These are phyloP conservation scores for Bedellia somnulentella DNA, from an alignment of 2,888 invertebrate species.

Conservation along the genomic window DNA sequence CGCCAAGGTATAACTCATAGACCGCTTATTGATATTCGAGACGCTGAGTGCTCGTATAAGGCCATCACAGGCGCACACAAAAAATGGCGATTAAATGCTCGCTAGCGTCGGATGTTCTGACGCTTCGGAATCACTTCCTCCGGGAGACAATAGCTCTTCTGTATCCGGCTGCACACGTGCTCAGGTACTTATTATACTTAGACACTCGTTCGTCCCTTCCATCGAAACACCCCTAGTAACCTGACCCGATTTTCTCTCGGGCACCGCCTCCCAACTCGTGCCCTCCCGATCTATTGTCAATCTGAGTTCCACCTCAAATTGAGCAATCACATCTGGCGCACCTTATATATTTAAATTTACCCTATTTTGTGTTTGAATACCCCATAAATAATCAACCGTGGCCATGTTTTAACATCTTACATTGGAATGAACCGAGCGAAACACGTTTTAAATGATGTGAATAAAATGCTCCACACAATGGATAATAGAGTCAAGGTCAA, in stretches of 20 bases:
- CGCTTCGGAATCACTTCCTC: conserved; percentile 54
- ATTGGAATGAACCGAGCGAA: no score
- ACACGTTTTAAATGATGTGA: conserved; percentile 4
- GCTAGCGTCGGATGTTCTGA: conserved; percentile 37
- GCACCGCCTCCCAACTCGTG: conserved; percentile 44
- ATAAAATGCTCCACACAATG: conserved; percentile 35
- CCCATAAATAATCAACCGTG: no score
- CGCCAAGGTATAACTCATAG: background rate
- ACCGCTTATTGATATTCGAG: conserved; percentile 2
- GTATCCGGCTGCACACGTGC: conserved; percentile 58
- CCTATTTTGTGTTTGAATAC: no score
- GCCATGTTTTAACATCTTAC: no score
- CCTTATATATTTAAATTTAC: no score
- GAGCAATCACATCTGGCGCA: no score
- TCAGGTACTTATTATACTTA: conserved; percentile 54
- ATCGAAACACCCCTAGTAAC: conserved; percentile 41
- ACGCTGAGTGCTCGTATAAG: background rate
- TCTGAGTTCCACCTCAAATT: no score
- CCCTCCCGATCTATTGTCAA: no score
- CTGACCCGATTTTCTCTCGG: conserved; percentile 41
- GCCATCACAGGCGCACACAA: background rate
- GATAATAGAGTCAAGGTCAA: conserved; percentile 46
- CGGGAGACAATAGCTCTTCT: conserved; percentile 46
- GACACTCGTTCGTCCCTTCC: no score
- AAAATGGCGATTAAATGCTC: conserved; percentile 5